Evolutionary conservation across 2,113 vertebrate genomes (phyloP).

Genomic region (Nothocercus julius): DNA sequence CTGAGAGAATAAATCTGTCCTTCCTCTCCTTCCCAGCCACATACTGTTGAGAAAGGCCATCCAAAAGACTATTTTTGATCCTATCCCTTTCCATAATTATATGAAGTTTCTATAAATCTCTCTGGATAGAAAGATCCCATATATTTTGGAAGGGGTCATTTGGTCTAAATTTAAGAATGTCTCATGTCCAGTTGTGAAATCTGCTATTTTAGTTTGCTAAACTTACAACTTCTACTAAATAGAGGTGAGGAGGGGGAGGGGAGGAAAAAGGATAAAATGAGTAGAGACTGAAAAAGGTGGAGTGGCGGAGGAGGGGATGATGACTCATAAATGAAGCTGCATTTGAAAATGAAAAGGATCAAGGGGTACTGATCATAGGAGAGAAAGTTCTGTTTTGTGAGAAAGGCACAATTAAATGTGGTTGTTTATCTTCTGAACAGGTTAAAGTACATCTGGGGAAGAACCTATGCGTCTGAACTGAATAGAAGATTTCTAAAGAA

Average conservation of each 20-base stretch:
- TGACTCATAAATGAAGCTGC: conserved; percentile 29
- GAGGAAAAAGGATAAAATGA: conserved; percentile 2
- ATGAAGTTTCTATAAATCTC: conserved; percentile 45
- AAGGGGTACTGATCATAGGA: not conserved
- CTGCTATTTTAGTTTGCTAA: conserved; percentile 44
- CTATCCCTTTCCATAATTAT: conserved; percentile 60
- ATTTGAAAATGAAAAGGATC: conserved; percentile 17
- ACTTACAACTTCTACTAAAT: conserved; percentile 58
- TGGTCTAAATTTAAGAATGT: conserved; percentile 62
- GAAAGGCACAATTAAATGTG: not conserved
- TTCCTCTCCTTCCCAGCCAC: not conserved
- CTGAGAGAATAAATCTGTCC: not conserved
- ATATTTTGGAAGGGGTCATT: conserved; percentile 35
- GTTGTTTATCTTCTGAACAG: not conserved
- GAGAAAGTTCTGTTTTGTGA: not conserved
- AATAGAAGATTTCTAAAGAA: not conserved
- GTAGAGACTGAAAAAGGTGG: not conserved
- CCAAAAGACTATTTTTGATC: conserved; percentile 19
- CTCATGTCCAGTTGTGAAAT: conserved; percentile 63
- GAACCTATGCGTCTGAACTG: not conserved
- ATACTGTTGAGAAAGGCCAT: not conserved
- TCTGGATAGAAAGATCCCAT: not conserved
- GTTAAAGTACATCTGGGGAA: not conserved
- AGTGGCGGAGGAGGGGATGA: not conserved
- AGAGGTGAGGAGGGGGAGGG: not conserved